Evolutionary conservation across 2,888 invertebrate species (phyloP), one percentile per base, ranked within the genome.

Genomic region (Anodontia alba): DNA sequence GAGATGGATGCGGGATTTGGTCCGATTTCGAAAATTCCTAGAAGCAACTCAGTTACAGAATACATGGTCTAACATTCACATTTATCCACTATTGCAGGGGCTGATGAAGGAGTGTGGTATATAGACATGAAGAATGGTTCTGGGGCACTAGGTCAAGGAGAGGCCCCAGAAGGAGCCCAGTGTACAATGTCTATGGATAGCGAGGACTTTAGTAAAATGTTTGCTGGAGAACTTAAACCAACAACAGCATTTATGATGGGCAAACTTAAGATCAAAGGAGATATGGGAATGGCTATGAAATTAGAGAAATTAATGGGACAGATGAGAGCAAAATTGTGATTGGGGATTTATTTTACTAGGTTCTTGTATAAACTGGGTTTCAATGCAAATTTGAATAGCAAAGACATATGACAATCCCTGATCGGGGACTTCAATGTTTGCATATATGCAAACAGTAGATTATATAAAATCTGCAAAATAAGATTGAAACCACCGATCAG

Each of bases 201-300:
- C 36, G 93, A 90, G n/a, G 94, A 95, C 87, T 96, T 96, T 87
- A 90, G 92, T 1, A 94, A 95, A 81, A 95, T 95, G 93, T 95
- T 95, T 87, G 88, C 94, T 96, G 97, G 98, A 49, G 97, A 98
- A 95, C 92, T 99, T 88, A 98, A 98, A 93, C 97, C 99, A 1
- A 96, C 98, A 0, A 96, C 96, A 1, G 99, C 99, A 0, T 99
- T 98, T 95, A 98, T 99, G 98, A 97, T 97, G 93, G 99, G 99
- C 73, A 99, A 98, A 95, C 95, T 99, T 89, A 99, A 98, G 95
- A 97, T 99, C 88, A 96, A 96, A 86, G 99, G 99, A 0, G 98
- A 98, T 93, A 95, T 99, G 91, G 97, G 97, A 90, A 97, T 98
- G 93, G 99, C 99, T 0, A 97, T 99, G 96, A 99, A 98, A 94